Percentiles rank a stretch among this genome's conserved stretches.
These are phyloP conservation scores for Hexactinellida sp. DNA, from an alignment of 37 sponge, comb jelly and placozoan genomes.

Conservation along the genomic window DNA sequence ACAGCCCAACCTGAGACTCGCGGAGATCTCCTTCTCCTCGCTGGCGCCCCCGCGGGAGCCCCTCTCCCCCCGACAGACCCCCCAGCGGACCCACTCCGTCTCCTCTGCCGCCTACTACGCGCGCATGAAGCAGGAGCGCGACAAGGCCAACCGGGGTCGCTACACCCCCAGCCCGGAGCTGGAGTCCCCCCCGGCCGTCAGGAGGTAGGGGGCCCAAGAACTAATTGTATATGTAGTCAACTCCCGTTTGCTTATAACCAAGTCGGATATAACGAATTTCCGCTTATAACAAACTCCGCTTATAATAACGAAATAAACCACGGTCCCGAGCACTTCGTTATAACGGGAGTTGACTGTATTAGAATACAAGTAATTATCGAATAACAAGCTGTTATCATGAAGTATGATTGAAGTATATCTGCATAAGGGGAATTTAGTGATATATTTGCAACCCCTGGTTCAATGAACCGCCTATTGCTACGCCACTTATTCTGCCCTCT, in stretches of 20 bases:
- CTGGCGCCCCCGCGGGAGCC: neutral
- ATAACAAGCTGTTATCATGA: no score
- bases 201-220: neutral
- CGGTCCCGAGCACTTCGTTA: neutral
- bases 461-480: no score
- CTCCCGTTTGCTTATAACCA: no score
- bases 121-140: neutral
- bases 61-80: neutral
- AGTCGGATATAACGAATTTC: no score
- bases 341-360: no score
- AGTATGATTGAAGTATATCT: no score
- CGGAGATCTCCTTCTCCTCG: neutral
- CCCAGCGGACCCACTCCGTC: neutral
- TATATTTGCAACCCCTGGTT: no score
- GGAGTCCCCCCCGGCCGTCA: neutral
- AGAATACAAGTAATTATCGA: no score
- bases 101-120: neutral
- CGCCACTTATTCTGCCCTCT: no score
- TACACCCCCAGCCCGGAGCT: slow-evolving; percentile 1
- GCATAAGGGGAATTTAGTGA: no score
- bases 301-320: no score
- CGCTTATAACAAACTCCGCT: no score
- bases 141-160: neutral
- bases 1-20: neutral
- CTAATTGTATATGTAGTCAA: neutral